Evolutionary conservation across 2,888 invertebrate genomes (phyloP).

Genomic region (Acrocera orbiculus): DNA sequence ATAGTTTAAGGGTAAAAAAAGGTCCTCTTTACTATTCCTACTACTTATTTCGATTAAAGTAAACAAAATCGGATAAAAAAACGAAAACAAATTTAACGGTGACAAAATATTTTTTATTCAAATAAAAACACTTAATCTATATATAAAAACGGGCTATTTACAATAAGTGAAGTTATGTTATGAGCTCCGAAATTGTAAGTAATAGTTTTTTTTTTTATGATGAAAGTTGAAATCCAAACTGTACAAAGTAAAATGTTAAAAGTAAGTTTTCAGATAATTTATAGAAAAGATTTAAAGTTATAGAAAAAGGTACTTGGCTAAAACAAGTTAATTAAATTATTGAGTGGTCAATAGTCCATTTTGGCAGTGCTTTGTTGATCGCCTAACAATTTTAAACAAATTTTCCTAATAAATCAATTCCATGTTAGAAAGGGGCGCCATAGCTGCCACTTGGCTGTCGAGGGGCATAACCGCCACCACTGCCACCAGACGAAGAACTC

Average conservation of each 20-base stretch:
- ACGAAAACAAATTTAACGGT: constrained; percentile 22
- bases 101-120: constrained; percentile 30
- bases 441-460: constrained; percentile 50
- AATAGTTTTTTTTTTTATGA: no score
- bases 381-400: constrained; percentile 5
- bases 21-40: no score
- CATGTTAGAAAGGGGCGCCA: constrained; percentile 33
- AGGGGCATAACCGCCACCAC: constrained; percentile 33
- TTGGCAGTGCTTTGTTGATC: constrained; percentile 9
- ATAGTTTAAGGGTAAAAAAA: no score
- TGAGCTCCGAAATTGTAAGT: no score
- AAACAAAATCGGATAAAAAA: neutral
- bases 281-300: no score
- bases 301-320: no score
- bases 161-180: no score
- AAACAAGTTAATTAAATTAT: no score
- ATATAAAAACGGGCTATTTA: constrained; percentile 19
- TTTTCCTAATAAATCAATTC: no score
- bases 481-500: constrained; percentile 36
- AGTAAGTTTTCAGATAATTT: no score
- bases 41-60: neutral
- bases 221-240: no score
- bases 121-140: constrained; percentile 14
- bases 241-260: no score
- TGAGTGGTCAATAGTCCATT: constrained; percentile 8